phyloP scores from a whole-genome alignment of 2,113 vertebrate species.

The Muscicapa adusta region DNA sequence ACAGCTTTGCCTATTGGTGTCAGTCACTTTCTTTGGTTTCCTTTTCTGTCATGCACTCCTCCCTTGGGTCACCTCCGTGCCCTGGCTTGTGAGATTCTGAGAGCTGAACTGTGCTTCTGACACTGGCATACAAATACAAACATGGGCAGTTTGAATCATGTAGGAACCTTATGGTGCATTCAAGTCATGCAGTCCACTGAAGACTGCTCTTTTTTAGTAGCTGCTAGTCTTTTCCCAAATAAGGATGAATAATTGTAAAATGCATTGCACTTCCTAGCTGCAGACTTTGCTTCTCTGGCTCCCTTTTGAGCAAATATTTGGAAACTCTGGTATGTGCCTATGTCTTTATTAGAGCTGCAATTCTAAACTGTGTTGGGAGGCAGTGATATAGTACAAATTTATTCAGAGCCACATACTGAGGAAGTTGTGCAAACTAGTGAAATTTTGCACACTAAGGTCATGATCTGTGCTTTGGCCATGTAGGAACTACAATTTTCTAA shows the following conservation, averaged over 20 bases:
- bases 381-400: background rate
- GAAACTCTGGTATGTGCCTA: constrained; percentile 40
- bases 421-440: constrained; percentile 20
- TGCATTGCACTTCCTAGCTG: background rate
- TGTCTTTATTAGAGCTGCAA: constrained; percentile 23
- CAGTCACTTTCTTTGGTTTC: background rate
- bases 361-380: constrained; percentile 18
- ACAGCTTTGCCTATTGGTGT: background rate
- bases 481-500: background rate
- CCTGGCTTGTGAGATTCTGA: background rate
- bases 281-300: constrained; percentile 25
- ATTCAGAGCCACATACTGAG: background rate
- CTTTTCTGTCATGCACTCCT: background rate
- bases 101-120: background rate
- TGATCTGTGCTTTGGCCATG: background rate
- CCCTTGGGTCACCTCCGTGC: background rate
- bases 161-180: background rate
- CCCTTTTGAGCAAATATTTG: constrained; percentile 62
- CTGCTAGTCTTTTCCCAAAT: background rate
- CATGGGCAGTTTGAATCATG: background rate
- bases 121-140: background rate
- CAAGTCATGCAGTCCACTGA: background rate
- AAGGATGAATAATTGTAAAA: background rate
- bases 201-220: background rate
- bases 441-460: background rate